These are phyloP conservation scores for Pandion haliaetus DNA, from an alignment of 2,113 vertebrate genomes.

Conservation along the genomic window DNA sequence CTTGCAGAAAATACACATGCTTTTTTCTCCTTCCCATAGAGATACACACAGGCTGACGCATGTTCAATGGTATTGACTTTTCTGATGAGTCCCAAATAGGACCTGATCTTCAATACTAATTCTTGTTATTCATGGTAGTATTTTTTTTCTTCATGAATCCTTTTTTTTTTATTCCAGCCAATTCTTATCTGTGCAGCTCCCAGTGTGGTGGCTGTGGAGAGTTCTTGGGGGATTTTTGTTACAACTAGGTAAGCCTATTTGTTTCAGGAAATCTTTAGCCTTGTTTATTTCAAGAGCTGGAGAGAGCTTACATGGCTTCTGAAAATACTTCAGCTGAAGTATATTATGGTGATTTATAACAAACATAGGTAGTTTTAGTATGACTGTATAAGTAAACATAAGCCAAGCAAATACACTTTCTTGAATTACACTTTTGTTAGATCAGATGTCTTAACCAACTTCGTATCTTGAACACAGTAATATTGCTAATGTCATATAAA, in stretches of 20 bases:
- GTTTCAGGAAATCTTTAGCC: not conserved
- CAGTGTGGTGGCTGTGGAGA: not conserved
- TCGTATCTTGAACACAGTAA: not conserved
- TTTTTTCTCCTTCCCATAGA: not conserved
- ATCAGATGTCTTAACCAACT: not conserved
- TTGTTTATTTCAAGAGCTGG: slow-evolving; percentile 4
- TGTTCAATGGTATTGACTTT: not conserved
- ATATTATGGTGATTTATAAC: not conserved
- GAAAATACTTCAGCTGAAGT: not conserved
- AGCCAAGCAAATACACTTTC: not conserved
- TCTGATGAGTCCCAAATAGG: not conserved
- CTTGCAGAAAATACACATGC: not conserved
- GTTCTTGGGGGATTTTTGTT: not conserved
- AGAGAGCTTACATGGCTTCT: not conserved
- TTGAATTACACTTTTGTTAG: not conserved
- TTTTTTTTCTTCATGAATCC: not conserved
- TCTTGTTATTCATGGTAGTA: rapidly evolving
- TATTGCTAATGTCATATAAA: not conserved
- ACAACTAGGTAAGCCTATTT: not conserved
- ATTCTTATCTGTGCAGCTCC: not conserved
- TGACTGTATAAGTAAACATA: not conserved
- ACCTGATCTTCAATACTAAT: not conserved
- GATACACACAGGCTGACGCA: not conserved
- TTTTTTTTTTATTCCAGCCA: not conserved
- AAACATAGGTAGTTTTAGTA: not conserved